phyloP scores from a whole-genome alignment of 2,888 invertebrate genomes.

The Pheosia tremula region DNA sequence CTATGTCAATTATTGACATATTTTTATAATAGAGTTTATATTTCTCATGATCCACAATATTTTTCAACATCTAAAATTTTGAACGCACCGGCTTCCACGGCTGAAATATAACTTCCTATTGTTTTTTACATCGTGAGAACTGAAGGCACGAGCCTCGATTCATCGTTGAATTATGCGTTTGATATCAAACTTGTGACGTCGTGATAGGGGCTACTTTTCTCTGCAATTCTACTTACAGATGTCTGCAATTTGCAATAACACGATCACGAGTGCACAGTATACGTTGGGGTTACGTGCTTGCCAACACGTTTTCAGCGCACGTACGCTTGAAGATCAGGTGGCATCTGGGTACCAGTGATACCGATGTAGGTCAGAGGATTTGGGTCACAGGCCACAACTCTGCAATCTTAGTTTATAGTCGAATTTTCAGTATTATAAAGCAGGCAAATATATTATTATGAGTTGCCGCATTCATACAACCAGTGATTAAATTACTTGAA shows the following conservation, averaged over 20 bases:
- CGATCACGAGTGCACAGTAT: constrained; percentile 29
- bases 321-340: constrained; percentile 22
- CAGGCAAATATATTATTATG: too few species aligned
- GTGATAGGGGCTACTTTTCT: constrained; percentile 24
- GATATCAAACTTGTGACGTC: constrained; percentile 5
- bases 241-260: constrained; percentile 43
- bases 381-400: not conserved
- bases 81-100: not conserved
- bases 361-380: constrained; percentile 7
- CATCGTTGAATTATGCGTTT: constrained; percentile 21
- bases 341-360: constrained; percentile 8
- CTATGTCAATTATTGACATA: not conserved
- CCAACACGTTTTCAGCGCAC: constrained; percentile 40
- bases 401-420: not conserved
- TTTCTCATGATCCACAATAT: constrained; percentile 1
- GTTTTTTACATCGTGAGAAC: constrained; percentile 21
- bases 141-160: constrained; percentile 24
- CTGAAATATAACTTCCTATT: constrained; percentile 11
- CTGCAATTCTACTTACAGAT: constrained; percentile 19
- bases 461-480: too few species aligned
- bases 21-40: not conserved
- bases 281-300: constrained; percentile 44
- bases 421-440: too few species aligned
- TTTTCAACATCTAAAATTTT: constrained; percentile 4
- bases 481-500: too few species aligned